These are phyloP conservation scores for Lasioglossum figueresi DNA, from an alignment of 2,888 invertebrate genomes.

Conservation along the genomic window DNA sequence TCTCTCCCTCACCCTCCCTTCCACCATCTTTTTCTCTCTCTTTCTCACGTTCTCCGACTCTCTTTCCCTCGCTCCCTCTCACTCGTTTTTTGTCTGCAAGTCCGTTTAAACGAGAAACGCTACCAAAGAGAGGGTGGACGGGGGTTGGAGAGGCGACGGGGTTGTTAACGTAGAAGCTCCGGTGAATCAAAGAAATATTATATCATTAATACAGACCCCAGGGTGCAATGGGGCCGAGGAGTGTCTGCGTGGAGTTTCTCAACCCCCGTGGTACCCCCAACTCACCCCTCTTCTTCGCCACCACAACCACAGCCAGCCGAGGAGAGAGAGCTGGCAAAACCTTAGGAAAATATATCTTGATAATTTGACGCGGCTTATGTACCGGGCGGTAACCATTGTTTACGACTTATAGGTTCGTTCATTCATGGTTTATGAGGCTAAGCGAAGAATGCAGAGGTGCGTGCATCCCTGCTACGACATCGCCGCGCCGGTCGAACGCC, in stretches of 20 bases:
- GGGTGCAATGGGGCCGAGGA: conserved; percentile 73
- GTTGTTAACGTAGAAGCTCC: conserved; percentile 76
- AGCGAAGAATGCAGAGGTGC: conserved; percentile 69
- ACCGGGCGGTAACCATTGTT: conserved; percentile 77
- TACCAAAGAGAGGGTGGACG: conserved; percentile 28
- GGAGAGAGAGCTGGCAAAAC: conserved; percentile 53
- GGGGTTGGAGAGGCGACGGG: conserved; percentile 34
- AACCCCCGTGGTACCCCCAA: conserved; percentile 3
- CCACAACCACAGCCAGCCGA: conserved; percentile 4
- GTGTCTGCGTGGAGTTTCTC: conserved; percentile 60
- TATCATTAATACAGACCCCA: conserved; percentile 80
- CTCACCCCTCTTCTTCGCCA: background rate
- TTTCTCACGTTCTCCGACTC: background rate
- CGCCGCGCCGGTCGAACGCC: background rate
- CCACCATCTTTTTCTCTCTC: conserved; percentile 21
- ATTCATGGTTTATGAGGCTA: conserved; percentile 58
- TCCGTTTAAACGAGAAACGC: conserved; percentile 56
- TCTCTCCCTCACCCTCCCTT: conserved; percentile 60
- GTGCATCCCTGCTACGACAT: background rate
- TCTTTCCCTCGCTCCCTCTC: conserved; percentile 24
- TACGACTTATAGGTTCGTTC: conserved; percentile 75
- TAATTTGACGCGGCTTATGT: conserved; percentile 79
- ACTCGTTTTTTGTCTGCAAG: conserved; percentile 38
- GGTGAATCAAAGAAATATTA: conserved; percentile 82
- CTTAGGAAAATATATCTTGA: conserved; percentile 76